Base-by-base conservation (phyloP, 2,113 vertebrate species). In the Antechinus flavipes region DNA sequence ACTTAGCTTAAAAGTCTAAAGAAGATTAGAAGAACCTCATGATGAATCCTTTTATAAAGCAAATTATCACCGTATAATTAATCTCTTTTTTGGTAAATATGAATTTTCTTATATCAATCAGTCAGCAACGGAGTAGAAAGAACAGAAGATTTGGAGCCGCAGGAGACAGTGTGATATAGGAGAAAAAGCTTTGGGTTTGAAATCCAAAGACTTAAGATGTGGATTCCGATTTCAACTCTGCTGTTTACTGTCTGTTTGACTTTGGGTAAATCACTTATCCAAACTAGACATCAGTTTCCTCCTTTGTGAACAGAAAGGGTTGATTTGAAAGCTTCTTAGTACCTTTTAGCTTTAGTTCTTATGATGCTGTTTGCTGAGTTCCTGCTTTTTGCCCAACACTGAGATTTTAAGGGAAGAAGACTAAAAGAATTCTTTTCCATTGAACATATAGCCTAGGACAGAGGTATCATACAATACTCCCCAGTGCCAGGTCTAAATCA, bases 21-120 rank as follows among this genome's bases (percentile, higher is more conserved):
- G 68, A 7, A 84, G n/a, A 90, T 30, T 30, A 76, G 95, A 93
- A 27, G 24, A 94, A 47, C 52, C 58, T 49, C 89, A 50, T 22
- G 22, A 95, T 93, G 35, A 55, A 92, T 92, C 27, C 90, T 50
- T 27, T 93, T 54, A 47, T 61, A 93, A 55, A 42, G n/a, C 68
- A 84, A 84, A 84, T 84, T 22, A 42, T 84, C 68, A 84, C 16
- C 16, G 42, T 42, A 42, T 84, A 84, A 84, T 84, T 84, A 42
- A 84, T 84, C n/a, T 19, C 19, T 84, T 90, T 92, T 91, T 54
- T 4, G 50, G 91, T 92, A 95, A 90, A 30, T 47, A 54, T 92
- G 61, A 42, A 46, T 61, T 95, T 89, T 96, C 19, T 22, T 56
- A 24, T n/a, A 35, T 3, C 8, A 22, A 56, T 0, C 27, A 46